Evolutionary conservation across 2,888 invertebrate species (phyloP).

Genomic region (Papilio elwesi): DNA sequence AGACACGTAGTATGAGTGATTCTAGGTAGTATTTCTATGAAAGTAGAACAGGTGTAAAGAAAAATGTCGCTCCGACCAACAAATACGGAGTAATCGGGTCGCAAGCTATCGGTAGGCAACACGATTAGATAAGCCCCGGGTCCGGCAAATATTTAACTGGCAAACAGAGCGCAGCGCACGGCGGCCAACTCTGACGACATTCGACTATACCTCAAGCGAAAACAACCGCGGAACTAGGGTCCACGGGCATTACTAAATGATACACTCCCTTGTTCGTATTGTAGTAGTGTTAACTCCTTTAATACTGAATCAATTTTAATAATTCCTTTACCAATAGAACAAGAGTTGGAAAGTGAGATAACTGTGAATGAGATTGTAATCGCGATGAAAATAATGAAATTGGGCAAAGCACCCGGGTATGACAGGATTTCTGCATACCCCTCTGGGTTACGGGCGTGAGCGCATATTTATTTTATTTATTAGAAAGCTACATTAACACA

Average conservation of each 20-base stretch:
- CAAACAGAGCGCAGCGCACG: conserved; percentile 68
- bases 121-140: conserved; percentile 74
- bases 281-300: too few species aligned
- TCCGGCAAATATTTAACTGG: conserved; percentile 74
- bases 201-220: conserved; percentile 33
- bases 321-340: too few species aligned
- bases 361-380: too few species aligned
- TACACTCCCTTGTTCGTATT: too few species aligned
- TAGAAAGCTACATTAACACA: too few species aligned
- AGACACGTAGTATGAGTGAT: background rate
- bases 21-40: conserved; percentile 41
- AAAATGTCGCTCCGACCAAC: conserved; percentile 55
- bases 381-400: too few species aligned
- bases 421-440: too few species aligned
- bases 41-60: conserved; percentile 75
- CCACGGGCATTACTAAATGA: background rate
- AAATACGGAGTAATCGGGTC: conserved; percentile 78
- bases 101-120: conserved; percentile 76
- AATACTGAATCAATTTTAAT: too few species aligned
- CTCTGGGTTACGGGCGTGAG: too few species aligned
- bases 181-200: conserved; percentile 45
- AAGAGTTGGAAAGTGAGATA: too few species aligned
- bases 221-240: conserved; percentile 36
- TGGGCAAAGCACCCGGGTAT: too few species aligned
- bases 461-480: too few species aligned